Base-by-base conservation (phyloP, 2,113 vertebrate genomes). In the Salvelinus sp. region DNA sequence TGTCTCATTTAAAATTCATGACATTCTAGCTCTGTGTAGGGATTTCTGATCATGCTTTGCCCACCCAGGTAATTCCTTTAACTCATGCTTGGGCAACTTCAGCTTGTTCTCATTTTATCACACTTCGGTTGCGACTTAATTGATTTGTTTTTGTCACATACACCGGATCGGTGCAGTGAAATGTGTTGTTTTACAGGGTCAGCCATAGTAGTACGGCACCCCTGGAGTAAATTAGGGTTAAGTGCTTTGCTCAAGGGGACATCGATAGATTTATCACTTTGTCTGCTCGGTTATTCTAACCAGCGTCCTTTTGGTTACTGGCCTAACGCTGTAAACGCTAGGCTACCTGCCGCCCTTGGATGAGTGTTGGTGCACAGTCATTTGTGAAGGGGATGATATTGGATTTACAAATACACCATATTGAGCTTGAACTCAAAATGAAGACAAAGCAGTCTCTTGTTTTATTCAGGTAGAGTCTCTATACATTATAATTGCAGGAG, bases 1-100 rank as follows among this genome's bases (percentile, higher is more conserved):
- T 58, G 69, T 75, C 70, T 79, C 30, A 82, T 87, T 83, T 86
- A 73, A 87, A 87, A 88, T 86, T 83, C 79, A 87, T 85, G 73
- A 84, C 81, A 75, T 85, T 83, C 67, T 44, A 75, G 70, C 60
- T 78, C 79, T 68, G 58, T 76, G 76, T 66, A 78, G 69, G 72
- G 50, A 64, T 78, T 74, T 77, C 60, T 76, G 25, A 87, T 77
- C 82, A 85, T 73, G 63, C 38, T 44, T 12, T 44, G 9, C 64
- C 82, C 75, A 82, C 65, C 79, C 68, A 78, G 79, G 79, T 84
- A 88, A 88, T 86, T 82, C 76, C 73, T 79, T 82, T 75, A 85
- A 88, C 76, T 79, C 76, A 82, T 4, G 67, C 80, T 80, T 78
- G 70, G 77, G 64, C 82, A 82, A 80, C 69, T 82, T 67, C 27